A percentile compares a stretch with the other conserved stretches of the same genome.
phyloP scores from a whole-genome alignment of 2,113 vertebrate species.

The Panurus biarmicus region DNA sequence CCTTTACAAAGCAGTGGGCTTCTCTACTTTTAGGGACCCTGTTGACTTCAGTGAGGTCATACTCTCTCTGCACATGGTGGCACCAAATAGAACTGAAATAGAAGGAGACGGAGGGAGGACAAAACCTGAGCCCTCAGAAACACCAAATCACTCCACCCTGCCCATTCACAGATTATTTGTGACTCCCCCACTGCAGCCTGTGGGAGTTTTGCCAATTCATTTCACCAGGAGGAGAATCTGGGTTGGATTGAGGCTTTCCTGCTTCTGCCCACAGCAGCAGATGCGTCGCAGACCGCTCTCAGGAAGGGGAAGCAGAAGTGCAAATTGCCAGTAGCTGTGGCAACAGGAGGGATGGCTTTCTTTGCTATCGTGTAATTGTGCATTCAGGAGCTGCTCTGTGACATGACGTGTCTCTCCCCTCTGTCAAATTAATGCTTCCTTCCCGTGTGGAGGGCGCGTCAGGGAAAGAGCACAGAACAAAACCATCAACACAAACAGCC shows the following conservation, averaged over 20 bases:
- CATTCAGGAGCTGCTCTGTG: slow-evolving; percentile 5
- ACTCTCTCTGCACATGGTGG: not conserved
- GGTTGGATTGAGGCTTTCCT: not conserved
- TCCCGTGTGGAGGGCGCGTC: not conserved
- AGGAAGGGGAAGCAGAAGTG: not conserved
- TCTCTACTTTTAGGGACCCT: not conserved
- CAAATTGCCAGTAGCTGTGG: not conserved
- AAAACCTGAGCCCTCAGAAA: not conserved
- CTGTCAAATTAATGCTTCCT: not conserved
- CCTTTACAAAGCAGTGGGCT: not conserved
- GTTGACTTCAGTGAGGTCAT: not conserved
- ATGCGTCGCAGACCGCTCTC: not conserved
- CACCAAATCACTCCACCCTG: not conserved
- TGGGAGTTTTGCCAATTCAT: not conserved
- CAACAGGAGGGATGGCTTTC: not conserved
- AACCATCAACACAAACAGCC: not conserved
- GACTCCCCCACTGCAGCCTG: not conserved
- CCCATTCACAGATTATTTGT: not conserved
- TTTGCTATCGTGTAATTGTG: not conserved
- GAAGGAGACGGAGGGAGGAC: not conserved
- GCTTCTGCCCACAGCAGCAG: not conserved
- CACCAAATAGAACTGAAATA: not conserved
- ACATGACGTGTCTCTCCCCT: not conserved
- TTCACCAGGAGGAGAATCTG: not conserved
- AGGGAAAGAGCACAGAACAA: not conserved